phyloP scores from a whole-genome alignment of 1,140 invertebrate genomes.

The Drosophila chauvacae region DNA sequence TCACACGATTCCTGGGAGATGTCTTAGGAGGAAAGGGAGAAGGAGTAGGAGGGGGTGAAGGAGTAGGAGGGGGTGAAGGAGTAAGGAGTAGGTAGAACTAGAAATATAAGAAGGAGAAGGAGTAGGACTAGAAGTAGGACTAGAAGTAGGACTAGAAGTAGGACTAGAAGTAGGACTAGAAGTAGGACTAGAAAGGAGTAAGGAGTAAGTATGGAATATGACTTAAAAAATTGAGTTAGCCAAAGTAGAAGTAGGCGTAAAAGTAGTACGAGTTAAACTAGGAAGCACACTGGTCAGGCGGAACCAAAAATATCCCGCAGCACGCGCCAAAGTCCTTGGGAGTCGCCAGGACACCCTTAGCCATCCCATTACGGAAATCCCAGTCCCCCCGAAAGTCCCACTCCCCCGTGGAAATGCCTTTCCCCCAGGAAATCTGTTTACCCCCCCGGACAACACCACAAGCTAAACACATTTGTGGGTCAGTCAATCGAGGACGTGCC shows the following conservation, averaged over 20 bases:
- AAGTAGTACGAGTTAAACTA: too few relatives aligned
- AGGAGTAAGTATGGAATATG: too few relatives aligned
- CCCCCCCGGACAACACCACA: slow-evolving; percentile 4
- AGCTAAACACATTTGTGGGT: slow-evolving; percentile 69
- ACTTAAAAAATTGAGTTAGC: too few relatives aligned
- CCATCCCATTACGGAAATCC: neutral
- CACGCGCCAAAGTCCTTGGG: slow-evolving; percentile 39
- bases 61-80: too few relatives aligned
- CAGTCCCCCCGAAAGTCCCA: neutral
- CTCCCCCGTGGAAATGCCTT: neutral
- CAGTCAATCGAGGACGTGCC: slow-evolving; percentile 61
- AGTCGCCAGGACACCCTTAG: neutral
- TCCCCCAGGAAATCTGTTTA: neutral
- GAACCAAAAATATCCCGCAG: slow-evolving; percentile 37
- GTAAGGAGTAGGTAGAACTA: too few relatives aligned
- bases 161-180: too few relatives aligned
- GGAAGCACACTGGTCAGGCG: neutral
- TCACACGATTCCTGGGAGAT: slow-evolving; percentile 68
- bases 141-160: too few relatives aligned
- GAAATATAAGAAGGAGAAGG: too few relatives aligned
- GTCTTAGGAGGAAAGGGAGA: neutral
- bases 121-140: too few relatives aligned
- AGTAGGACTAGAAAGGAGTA: too few relatives aligned
- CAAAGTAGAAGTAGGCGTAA: neutral
- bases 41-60: too few relatives aligned